Percentiles rank a stretch among this genome's conserved stretches.
phyloP scores from a whole-genome alignment of 2,888 invertebrate genomes.

The Watsonalla cultraria region DNA sequence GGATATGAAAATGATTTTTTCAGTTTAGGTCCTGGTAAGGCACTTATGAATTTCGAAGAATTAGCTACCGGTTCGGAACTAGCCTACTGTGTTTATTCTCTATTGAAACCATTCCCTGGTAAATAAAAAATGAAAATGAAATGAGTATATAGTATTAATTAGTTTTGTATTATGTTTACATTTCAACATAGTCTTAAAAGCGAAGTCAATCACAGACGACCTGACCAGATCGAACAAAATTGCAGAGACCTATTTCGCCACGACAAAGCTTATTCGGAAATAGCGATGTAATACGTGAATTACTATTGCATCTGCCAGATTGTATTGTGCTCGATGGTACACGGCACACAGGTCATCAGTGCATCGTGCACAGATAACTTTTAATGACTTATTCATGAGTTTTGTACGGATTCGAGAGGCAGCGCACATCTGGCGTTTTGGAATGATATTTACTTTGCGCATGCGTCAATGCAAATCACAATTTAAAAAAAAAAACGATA shows the following conservation, averaged over 20 bases:
- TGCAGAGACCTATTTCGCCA: neutral
- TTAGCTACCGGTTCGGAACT: too few relatives aligned
- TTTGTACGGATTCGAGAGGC: constrained; percentile 1
- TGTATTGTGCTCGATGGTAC: constrained; percentile 42
- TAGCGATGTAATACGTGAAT: constrained; percentile 5
- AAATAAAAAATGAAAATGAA: too few relatives aligned
- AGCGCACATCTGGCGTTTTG: neutral
- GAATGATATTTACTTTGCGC: neutral
- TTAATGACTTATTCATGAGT: constrained; percentile 62
- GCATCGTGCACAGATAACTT: constrained; percentile 46
- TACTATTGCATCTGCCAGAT: constrained; percentile 24
- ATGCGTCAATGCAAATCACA: neutral
- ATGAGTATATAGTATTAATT: too few relatives aligned
- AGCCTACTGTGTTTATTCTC: too few relatives aligned
- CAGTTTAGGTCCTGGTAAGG: too few relatives aligned
- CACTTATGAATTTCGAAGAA: too few relatives aligned
- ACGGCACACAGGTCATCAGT: constrained; percentile 52
- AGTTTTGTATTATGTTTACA: too few relatives aligned
- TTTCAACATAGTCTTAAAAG: too few relatives aligned
- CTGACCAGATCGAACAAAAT: neutral
- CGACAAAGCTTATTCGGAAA: constrained; percentile 7
- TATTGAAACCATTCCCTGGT: too few relatives aligned
- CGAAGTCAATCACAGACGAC: too few relatives aligned
- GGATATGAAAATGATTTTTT: too few relatives aligned
- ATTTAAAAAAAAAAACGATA: too few relatives aligned